These are phyloP conservation scores for Astreopora myriophthalma DNA, from an alignment of 64 coral and sea anemone species.

Conservation along the genomic window DNA sequence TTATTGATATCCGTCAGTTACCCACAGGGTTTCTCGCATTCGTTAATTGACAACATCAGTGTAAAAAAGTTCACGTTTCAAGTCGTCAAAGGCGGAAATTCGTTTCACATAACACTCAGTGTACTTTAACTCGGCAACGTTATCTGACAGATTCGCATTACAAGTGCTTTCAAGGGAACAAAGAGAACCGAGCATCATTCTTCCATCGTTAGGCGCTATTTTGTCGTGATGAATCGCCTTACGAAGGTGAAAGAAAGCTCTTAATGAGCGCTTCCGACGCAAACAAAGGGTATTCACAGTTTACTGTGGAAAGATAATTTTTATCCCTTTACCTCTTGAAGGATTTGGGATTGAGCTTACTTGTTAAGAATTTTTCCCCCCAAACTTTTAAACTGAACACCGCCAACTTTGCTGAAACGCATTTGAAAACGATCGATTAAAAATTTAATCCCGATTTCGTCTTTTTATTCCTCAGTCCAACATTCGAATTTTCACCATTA, in stretches of 20 bases:
- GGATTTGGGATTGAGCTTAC: background rate
- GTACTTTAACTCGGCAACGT: too few relatives aligned
- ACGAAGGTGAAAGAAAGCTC: slow-evolving; percentile 52
- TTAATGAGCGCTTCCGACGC: slow-evolving; percentile 72
- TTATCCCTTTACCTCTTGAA: background rate
- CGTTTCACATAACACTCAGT: too few relatives aligned
- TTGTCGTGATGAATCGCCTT: slow-evolving; percentile 68
- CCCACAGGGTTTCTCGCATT: too few relatives aligned
- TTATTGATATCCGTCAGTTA: too few relatives aligned
- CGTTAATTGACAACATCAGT: too few relatives aligned
- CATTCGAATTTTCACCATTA: slow-evolving; percentile 40
- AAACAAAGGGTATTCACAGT: slow-evolving; percentile 69
- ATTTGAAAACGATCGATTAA: background rate
- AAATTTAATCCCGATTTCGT: background rate
- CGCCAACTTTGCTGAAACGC: background rate
- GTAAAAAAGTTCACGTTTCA: too few relatives aligned
- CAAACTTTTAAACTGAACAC: background rate
- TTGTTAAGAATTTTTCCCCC: background rate
- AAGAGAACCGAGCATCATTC: slow-evolving; percentile 52
- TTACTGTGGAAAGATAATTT: slow-evolving; percentile 58
- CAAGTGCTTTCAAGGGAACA: slow-evolving; percentile 41
- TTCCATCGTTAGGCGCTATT: slow-evolving; percentile 71
- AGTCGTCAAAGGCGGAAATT: too few relatives aligned
- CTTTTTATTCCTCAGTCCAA: slow-evolving; percentile 7
- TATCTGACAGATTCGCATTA: slow-evolving; percentile 22